Base-by-base conservation (phyloP, 2,797 vertebrate genomes). In the Coendou prehensilis region DNA sequence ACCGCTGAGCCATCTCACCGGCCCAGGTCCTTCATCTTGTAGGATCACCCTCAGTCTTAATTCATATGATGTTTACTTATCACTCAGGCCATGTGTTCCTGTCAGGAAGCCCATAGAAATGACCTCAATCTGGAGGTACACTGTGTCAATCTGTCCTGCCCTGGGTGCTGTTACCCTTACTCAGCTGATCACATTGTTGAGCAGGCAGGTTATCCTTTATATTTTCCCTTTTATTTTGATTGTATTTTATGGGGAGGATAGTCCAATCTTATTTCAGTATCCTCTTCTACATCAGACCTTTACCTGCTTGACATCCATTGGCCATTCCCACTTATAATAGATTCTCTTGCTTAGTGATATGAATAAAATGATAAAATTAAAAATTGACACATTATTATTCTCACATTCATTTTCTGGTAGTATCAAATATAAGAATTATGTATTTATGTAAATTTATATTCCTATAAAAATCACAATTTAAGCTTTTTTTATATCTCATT, bases 381-480 rank as follows among this genome's bases (percentile, higher is more conserved):
- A 92, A 67, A 37, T 20, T 2, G 15, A 67, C 71, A 30, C 18
- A 69, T 18, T 56, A 3, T 86, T 80, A 54, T 50, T 52, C 17
- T 81, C 41, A 93, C 0, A 75, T 80, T 84, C 37, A 78, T 54
- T 95, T 97, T 80, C 15, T 73, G 57, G 17, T 81, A 57, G 47
- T 94, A 84, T 93, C 37, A 86, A 86, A 91, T 33, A 56, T 37
- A 20, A 90, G 30, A 45, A 85, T 91, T 92, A 78, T 28, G 5
- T 86, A 59, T 73, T 93, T 69, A 57, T 52, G 0, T 71, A 92
- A 93, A 94, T 92, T 50, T 87, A n/a, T 76, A 71, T 89, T 76
- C 9, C 73, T 63, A 61, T 79, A 87, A 90, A 87, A 85, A 37
- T 41, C n/a, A 15, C 79, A 82, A 41, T 9, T 26, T 6, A 73